Evolutionary conservation across 1,140 invertebrate species (phyloP).

Genomic region (Bactericera cockerelli): DNA sequence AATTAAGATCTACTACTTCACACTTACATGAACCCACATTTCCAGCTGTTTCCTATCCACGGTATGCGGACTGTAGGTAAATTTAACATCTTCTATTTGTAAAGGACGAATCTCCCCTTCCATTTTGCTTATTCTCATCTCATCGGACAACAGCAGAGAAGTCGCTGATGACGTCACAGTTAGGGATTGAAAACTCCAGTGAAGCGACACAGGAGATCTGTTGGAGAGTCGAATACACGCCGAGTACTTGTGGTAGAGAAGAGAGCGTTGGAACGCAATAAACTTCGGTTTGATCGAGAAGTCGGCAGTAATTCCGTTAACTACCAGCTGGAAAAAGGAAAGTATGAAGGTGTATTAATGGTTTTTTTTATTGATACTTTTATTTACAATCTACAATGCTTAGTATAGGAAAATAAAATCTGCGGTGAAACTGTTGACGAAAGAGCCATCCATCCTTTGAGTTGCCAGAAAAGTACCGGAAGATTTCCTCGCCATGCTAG

Average conservation of each 20-base stretch:
- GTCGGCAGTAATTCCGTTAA: background rate
- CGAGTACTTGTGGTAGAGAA: slow-evolving; percentile 1
- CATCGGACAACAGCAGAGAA: background rate
- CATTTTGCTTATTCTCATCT: background rate
- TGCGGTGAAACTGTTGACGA: no score
- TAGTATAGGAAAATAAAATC: no score
- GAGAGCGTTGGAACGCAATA: background rate
- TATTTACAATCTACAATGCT: no score
- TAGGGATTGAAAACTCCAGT: background rate
- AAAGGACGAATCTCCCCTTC: background rate
- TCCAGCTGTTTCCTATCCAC: background rate
- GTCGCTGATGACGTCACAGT: background rate
- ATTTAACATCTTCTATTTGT: background rate
- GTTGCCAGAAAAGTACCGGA: no score
- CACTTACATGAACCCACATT: background rate
- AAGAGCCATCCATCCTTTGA: no score
- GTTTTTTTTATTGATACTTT: no score
- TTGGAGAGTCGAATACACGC: background rate
- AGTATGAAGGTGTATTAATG: no score
- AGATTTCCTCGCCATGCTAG: no score
- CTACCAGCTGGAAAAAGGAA: background rate
- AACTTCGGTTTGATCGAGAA: background rate
- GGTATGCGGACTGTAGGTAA: background rate
- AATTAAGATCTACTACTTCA: no score
- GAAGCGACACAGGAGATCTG: background rate